Evolutionary conservation across 2,113 vertebrate genomes (phyloP).

Genomic region (Cavia aperea): DNA sequence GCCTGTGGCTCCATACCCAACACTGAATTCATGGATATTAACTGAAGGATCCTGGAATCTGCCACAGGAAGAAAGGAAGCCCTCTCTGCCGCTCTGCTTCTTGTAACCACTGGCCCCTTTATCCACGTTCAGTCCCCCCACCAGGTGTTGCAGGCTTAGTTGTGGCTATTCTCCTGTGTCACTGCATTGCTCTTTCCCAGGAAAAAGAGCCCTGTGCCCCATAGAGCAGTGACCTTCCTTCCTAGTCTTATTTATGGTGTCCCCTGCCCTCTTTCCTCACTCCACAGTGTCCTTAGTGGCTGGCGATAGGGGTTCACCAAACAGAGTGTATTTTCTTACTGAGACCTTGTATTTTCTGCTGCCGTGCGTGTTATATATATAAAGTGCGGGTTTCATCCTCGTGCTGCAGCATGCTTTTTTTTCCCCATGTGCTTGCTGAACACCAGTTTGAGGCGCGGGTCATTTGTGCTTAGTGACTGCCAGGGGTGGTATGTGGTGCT

Average conservation of each 20-base stretch:
- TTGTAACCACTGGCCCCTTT: background rate
- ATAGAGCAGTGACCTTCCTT: conserved; percentile 19
- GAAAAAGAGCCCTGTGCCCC: conserved; percentile 21
- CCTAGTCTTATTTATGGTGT: conserved; percentile 60
- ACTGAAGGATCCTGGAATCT: conserved; percentile 45
- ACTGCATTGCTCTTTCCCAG: conserved; percentile 14
- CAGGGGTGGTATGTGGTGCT: background rate
- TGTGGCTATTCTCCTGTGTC: conserved; percentile 47
- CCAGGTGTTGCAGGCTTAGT: conserved; percentile 48
- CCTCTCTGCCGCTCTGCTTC: background rate
- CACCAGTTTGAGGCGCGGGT: background rate
- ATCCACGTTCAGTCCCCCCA: background rate
- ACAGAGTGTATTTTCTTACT: conserved; percentile 71
- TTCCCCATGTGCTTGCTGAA: background rate
- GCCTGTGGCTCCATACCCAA: conserved; percentile 56
- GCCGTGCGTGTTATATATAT: conserved; percentile 46
- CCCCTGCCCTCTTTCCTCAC: conserved; percentile 12
- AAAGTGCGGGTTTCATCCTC: conserved; percentile 40
- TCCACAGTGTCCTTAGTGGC: conserved; percentile 19
- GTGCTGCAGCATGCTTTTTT: background rate
- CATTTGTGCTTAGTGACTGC: background rate
- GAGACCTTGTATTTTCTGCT: conserved; percentile 35
- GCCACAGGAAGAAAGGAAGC: background rate
- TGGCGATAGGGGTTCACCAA: conserved; percentile 14
- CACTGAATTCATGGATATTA: conserved; percentile 67